These are phyloP conservation scores for Himalopsyche japonica DNA, from an alignment of 2,888 invertebrate species.

Conservation along the genomic window DNA sequence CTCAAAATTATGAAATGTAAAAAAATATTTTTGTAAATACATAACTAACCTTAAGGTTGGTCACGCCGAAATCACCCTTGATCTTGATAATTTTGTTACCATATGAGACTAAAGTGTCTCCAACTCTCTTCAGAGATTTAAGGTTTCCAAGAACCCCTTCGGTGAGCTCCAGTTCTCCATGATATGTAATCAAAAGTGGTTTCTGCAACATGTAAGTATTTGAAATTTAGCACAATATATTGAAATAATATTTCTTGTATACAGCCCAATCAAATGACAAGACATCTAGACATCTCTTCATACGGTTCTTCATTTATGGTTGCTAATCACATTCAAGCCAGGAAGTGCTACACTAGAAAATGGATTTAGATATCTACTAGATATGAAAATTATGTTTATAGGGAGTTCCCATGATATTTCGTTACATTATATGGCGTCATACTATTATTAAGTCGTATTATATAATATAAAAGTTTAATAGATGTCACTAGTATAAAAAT, in stretches of 20 bases:
- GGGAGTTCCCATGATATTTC: no score
- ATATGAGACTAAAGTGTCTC: slow-evolving; percentile 55
- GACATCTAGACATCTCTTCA: not conserved
- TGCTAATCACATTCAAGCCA: no score
- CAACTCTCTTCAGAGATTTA: slow-evolving; percentile 53
- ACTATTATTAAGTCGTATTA: no score
- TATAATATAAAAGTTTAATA: no score
- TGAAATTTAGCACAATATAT: not conserved
- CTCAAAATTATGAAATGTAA: no score
- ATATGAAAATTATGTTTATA: no score
- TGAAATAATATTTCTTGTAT: not conserved
- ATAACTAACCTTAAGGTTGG: slow-evolving; percentile 48
- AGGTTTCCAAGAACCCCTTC: slow-evolving; percentile 57
- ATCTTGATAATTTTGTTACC: slow-evolving; percentile 52
- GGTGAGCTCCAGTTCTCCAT: slow-evolving; percentile 56
- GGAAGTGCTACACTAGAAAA: no score
- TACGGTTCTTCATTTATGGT: no score
- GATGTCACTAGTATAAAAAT: no score
- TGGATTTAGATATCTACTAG: no score
- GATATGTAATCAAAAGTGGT: slow-evolving; percentile 54
- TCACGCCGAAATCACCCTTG: slow-evolving; percentile 51
- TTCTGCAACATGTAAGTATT: slow-evolving; percentile 48
- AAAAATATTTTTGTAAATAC: not conserved
- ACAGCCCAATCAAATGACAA: not conserved
- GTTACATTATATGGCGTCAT: no score